Evolutionary conservation across 2,113 vertebrate species (phyloP).

Genomic region (Limnothrissa miodon): DNA sequence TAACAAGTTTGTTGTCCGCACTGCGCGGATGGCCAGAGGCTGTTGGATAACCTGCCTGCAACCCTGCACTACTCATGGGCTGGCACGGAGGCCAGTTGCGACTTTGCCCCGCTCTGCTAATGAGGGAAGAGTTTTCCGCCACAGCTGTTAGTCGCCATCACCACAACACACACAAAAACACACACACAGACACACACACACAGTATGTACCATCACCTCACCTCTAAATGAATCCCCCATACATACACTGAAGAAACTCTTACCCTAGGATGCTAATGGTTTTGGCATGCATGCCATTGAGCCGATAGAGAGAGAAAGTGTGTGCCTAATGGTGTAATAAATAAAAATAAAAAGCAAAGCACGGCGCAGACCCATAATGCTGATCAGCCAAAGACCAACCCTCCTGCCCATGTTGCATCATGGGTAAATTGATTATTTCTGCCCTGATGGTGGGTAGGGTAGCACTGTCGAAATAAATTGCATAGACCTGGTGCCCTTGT

Average conservation of each 20-base stretch:
- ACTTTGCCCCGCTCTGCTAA: constrained; percentile 21
- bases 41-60: constrained; percentile 22
- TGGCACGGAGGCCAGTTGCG: constrained; percentile 10
- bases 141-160: constrained; percentile 23
- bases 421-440: constrained; percentile 4
- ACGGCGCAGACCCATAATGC: background rate
- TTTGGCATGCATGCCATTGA: background rate
- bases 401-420: background rate
- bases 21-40: background rate
- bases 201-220: background rate
- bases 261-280: background rate
- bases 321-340: constrained; percentile 7
- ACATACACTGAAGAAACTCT: background rate
- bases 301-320: background rate
- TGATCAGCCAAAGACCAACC: background rate
- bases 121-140: constrained; percentile 27
- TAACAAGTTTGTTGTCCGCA: constrained; percentile 12
- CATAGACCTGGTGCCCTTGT: background rate
- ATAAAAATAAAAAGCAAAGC: constrained; percentile 14
- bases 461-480: background rate
- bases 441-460: background rate
- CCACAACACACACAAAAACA: background rate
- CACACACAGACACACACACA: background rate
- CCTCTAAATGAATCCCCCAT: background rate
- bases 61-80: constrained; percentile 18